Conservation (phyloP, 2,888 invertebrate genomes). For the Palloptera scutellata region DNA sequence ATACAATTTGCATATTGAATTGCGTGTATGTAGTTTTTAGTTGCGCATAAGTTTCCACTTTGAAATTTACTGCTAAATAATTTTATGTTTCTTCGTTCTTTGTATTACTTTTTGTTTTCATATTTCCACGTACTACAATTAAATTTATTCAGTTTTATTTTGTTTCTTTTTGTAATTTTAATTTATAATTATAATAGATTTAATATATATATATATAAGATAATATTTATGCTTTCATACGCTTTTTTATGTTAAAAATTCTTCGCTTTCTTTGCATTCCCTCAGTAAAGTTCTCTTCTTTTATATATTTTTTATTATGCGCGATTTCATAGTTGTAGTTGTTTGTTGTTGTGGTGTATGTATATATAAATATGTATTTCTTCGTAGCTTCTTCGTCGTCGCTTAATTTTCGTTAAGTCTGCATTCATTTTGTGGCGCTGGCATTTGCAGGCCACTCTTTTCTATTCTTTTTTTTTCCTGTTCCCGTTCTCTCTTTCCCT, state of each 20-base stretch:
- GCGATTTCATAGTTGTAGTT: constrained; percentile 19
- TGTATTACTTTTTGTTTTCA: constrained; percentile 27
- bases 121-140: constrained; percentile 31
- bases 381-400: constrained; percentile 20
- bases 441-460: constrained; percentile 18
- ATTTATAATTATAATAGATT: constrained; percentile 29
- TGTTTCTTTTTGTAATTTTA: constrained; percentile 26
- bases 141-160: constrained; percentile 33
- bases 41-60: constrained; percentile 4
- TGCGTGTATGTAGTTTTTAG: constrained; percentile 17
- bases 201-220: constrained; percentile 34
- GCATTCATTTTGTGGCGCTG: constrained; percentile 19
- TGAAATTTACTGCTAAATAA: constrained; percentile 20
- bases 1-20: constrained; percentile 13
- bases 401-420: constrained; percentile 16
- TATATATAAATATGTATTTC: constrained; percentile 6
- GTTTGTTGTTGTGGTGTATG: constrained; percentile 11
- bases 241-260: constrained; percentile 15
- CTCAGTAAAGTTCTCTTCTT: neutral
- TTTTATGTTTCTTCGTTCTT: constrained; percentile 26
- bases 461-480: constrained; percentile 18
- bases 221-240: constrained; percentile 37
- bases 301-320: constrained; percentile 7
- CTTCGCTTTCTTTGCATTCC: constrained; percentile 11
- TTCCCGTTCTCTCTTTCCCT: constrained; percentile 33